Conservation (phyloP, 1,140 invertebrate species). For the Chironomus striatipennis region DNA sequence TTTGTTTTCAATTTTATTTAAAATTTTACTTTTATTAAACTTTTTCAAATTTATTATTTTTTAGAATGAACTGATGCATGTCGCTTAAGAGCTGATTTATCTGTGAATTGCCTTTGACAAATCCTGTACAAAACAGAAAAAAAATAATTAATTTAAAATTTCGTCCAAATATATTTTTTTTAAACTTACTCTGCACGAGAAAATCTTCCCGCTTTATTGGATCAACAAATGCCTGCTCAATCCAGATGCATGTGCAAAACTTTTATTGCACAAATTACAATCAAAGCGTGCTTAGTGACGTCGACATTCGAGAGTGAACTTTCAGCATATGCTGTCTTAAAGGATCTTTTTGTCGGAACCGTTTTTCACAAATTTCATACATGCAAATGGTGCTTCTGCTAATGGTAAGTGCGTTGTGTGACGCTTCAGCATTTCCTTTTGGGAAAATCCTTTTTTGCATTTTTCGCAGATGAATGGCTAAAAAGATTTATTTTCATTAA, state of each 20-base stretch:
- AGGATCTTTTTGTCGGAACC: neutral
- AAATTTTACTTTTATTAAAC: too few relatives aligned
- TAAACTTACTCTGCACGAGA: neutral
- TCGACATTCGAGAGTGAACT: neutral
- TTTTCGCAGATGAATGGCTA: neutral
- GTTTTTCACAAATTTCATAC: neutral
- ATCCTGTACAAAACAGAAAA: neutral
- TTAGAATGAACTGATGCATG: neutral
- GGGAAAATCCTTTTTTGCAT: neutral
- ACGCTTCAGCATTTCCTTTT: constrained; percentile 15
- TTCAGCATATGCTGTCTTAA: neutral
- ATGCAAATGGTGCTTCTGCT: neutral
- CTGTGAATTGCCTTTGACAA: neutral
- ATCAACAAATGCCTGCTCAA: neutral
- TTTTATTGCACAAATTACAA: neutral
- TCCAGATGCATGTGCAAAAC: neutral
- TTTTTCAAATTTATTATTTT: too few relatives aligned
- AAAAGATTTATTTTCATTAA: too few relatives aligned
- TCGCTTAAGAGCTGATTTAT: neutral
- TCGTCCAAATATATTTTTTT: too few relatives aligned
- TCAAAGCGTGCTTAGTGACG: neutral
- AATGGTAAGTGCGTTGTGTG: neutral
- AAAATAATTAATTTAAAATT: too few relatives aligned
- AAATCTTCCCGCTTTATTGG: neutral
- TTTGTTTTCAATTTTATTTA: too few relatives aligned